A percentile compares a stretch with the other conserved stretches of the same genome.
phyloP scores from a whole-genome alignment of 1,140 invertebrate genomes.

The Drosophila miranda region DNA sequence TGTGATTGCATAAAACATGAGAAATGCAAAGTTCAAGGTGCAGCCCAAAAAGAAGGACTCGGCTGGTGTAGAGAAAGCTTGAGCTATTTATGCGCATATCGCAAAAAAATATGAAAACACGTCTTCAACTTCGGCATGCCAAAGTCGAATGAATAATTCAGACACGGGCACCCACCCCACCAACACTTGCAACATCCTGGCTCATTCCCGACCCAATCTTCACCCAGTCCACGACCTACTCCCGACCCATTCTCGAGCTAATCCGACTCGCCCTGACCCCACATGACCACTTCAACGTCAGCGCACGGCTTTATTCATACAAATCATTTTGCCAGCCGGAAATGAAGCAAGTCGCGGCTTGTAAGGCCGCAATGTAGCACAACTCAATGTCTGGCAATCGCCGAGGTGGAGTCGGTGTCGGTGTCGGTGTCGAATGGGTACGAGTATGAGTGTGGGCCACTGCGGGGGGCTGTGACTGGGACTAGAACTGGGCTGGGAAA shows the following conservation, averaged over 20 bases:
- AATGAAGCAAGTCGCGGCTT: slow-evolving; percentile 70
- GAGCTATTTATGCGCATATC: slow-evolving; percentile 53
- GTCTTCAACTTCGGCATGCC: slow-evolving; percentile 26
- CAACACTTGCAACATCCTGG: too few relatives aligned
- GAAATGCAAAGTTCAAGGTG: slow-evolving; percentile 66
- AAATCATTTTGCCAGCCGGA: slow-evolving; percentile 76
- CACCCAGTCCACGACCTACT: background rate
- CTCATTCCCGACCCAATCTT: background rate
- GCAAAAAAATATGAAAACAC: slow-evolving; percentile 47
- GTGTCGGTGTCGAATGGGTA: too few relatives aligned
- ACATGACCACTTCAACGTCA: slow-evolving; percentile 52
- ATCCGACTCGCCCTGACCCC: background rate
- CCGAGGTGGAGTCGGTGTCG: background rate
- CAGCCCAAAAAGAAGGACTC: background rate
- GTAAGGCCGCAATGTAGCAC: slow-evolving; percentile 10
- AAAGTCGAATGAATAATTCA: slow-evolving; percentile 72
- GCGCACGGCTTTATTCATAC: slow-evolving; percentile 60
- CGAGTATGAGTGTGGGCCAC: too few relatives aligned
- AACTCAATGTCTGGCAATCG: background rate
- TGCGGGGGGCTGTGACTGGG: too few relatives aligned
- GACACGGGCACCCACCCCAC: slow-evolving; percentile 6
- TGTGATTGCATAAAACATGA: slow-evolving; percentile 25
- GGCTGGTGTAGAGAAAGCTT: background rate
- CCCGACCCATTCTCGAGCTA: background rate
- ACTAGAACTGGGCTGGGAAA: background rate